A percentile compares a stretch with the other conserved stretches of the same genome.
phyloP scores from a whole-genome alignment of 2,888 invertebrate genomes.

The Zelleria hepariella region DNA sequence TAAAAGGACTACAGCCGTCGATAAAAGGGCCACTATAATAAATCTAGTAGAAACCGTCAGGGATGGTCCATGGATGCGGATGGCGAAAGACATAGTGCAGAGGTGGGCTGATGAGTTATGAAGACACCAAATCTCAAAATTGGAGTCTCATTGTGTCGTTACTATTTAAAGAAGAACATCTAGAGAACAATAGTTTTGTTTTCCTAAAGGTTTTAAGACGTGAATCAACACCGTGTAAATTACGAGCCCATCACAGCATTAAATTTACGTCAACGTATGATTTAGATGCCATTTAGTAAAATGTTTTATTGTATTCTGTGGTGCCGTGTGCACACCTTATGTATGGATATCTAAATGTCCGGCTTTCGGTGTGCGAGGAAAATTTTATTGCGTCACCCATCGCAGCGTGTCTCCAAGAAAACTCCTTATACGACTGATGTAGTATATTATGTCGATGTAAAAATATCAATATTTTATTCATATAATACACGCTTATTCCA shows the following conservation, averaged over 20 bases:
- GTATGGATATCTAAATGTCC: slow-evolving; percentile 46
- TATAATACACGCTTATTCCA: not conserved
- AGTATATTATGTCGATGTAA: not conserved
- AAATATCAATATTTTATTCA: slow-evolving; percentile 1
- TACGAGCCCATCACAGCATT: not conserved
- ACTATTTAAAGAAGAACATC: not conserved
- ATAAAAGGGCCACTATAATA: no score
- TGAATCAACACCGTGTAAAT: not conserved
- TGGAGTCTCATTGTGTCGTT: no score
- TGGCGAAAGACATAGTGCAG: no score
- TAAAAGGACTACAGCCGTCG: no score
- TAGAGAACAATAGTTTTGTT: not conserved
- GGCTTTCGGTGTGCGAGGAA: slow-evolving; percentile 54
- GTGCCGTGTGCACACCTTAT: slow-evolving; percentile 63
- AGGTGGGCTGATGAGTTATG: no score
- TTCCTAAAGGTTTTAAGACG: no score
- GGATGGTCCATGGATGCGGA: no score
- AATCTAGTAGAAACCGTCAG: no score
- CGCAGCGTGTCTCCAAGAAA: slow-evolving; percentile 23
- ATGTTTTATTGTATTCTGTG: not conserved
- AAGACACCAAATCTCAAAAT: no score
- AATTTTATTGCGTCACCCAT: slow-evolving; percentile 56
- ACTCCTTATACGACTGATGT: slow-evolving; percentile 11
- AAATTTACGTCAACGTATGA: not conserved
- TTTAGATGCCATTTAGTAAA: not conserved